These are phyloP conservation scores for Caenorhabditis plicata DNA, from an alignment of 2,888 invertebrate genomes.

Conservation along the genomic window DNA sequence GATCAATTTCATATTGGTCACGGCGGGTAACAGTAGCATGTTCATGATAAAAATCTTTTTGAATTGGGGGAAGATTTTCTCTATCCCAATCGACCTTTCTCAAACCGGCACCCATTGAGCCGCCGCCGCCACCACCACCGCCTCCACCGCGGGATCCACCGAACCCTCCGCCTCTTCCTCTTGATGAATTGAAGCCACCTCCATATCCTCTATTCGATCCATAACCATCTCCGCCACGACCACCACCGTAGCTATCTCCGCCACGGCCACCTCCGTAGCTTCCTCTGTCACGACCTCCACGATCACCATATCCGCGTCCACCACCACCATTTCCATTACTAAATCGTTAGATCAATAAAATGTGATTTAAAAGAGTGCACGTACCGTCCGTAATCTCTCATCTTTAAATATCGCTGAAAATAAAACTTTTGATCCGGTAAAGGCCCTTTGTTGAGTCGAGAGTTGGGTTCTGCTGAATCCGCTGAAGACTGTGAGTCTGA, in stretches of 20 bases:
- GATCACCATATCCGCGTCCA: slow-evolving; percentile 10
- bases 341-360: background rate
- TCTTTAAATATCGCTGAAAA: slow-evolving; percentile 37
- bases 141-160: slow-evolving; percentile 31
- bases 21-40: slow-evolving; percentile 48
- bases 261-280: slow-evolving; percentile 23
- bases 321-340: slow-evolving; percentile 7
- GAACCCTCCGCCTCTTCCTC: slow-evolving; percentile 35
- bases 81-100: slow-evolving; percentile 48
- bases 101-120: slow-evolving; percentile 47
- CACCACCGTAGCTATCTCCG: slow-evolving; percentile 29
- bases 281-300: slow-evolving; percentile 18
- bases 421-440: slow-evolving; percentile 34
- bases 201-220: slow-evolving; percentile 26
- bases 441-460: too few relatives aligned
- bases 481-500: too few relatives aligned
- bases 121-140: slow-evolving; percentile 16
- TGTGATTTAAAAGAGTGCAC: slow-evolving; percentile 9
- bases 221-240: slow-evolving; percentile 22
- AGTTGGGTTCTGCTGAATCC: too few relatives aligned
- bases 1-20: slow-evolving; percentile 68
- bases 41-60: slow-evolving; percentile 57
- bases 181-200: slow-evolving; percentile 22
- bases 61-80: slow-evolving; percentile 42
- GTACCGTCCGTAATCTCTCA: slow-evolving; percentile 44